Evolutionary conservation across 2,888 invertebrate genomes (phyloP), one percentile per base, ranked within the genome.

Genomic region (Polietes domitor): DNA sequence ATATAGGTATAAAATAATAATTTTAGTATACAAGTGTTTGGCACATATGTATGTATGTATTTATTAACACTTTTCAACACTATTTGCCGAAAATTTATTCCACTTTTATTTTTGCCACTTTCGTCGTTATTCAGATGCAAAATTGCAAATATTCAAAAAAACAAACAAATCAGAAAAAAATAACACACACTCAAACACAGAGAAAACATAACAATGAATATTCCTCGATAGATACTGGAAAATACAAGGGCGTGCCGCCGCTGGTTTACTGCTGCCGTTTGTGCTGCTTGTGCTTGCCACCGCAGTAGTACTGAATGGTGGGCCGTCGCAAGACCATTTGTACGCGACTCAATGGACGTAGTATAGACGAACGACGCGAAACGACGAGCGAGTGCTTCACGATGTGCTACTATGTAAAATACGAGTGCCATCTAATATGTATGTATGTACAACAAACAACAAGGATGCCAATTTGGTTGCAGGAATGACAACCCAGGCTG

Each of bases 241-340:
- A 80, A 78, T 70, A 79, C 76, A 84, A 84, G 84, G 84, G 84
- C 78, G 84, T 84, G 84, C 81, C 84, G 72, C 72, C 55, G 24
- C 58, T 26, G 37, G 43, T 10, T 43, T 43, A 68, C 41, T 68
- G 24, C 37, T 68, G 24, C 37, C n/a, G 58, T 73, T 79, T 78
- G 53, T 68, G 68, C 68, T 78, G 65, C 21, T 68, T 68, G 75
- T 77, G 76, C 81, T 79, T 84, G 84, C 78, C 78, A 84, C 81
- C 68, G 37, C 43, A 68, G 43, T 77, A 76, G 81, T 81, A 81
- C 81, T 84, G 84, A 81, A 26, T 75, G 74, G 73, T 80, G 80
- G 83, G 72, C 65, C 55, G 50, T 24, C 43, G 21, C 7, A 68
- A 68, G 53, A 80, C 70, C 81, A 78, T 65, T 79, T 72, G 75